Conservation (phyloP, 2,888 invertebrate species). For the Drosophila mulleri region DNA sequence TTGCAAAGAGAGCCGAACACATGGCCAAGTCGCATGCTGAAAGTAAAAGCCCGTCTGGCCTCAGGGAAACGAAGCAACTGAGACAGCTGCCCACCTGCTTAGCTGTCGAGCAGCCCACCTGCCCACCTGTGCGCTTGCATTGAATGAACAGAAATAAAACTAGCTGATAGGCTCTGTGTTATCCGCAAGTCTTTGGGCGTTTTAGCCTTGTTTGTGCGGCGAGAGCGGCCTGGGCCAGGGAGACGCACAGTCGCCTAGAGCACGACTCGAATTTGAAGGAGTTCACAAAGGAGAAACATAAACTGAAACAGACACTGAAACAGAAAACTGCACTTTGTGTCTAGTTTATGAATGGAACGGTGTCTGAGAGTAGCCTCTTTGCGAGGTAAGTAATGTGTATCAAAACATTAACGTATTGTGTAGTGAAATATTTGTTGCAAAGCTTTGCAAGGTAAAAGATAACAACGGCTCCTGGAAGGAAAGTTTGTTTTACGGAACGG, state of each 20-base stretch:
- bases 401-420: neutral
- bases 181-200: conserved; percentile 43
- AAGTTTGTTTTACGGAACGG: neutral
- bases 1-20: conserved; percentile 22
- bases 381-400: neutral
- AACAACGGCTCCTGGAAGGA: neutral
- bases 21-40: conserved; percentile 56
- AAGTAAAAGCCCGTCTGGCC: conserved; percentile 64
- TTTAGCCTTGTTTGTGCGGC: conserved; percentile 28
- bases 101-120: conserved; percentile 3
- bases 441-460: neutral
- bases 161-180: conserved; percentile 35
- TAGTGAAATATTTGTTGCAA: neutral
- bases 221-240: conserved; percentile 30
- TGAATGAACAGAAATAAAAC: conserved; percentile 13
- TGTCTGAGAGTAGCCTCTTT: neutral
- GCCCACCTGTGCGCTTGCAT: conserved; percentile 11
- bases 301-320: conserved; percentile 19
- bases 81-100: conserved; percentile 66
- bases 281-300: neutral
- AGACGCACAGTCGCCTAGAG: conserved; percentile 19
- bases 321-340: conserved; percentile 52
- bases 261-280: conserved; percentile 25
- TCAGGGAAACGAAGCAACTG: conserved; percentile 12
- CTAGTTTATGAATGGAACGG: neutral